Evolutionary conservation across 2,888 invertebrate genomes (phyloP), one percentile per base, ranked within the genome.

Genomic region (Cephus rjabovi): DNA sequence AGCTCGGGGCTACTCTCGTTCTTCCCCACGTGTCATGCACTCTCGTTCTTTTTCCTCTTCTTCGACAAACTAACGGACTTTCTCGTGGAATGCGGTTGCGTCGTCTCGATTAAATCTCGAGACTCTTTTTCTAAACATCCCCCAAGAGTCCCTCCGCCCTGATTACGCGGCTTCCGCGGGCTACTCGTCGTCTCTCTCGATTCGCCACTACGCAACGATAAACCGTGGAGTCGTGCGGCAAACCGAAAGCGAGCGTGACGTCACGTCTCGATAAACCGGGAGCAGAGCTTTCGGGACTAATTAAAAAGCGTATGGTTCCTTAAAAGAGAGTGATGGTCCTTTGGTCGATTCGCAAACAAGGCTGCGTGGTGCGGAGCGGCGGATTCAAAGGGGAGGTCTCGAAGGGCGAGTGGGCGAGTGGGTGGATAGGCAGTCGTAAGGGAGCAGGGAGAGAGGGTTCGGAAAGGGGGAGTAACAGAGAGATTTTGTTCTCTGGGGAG

Each of bases 401-500:
- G 76, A 75, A 56, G 40, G 40, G 23, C 40, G 40, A 56, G 40
- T 40, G 78, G 74, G 78, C 34, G 70, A 73, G 71, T 71, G 30
- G 71, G 31, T 56, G 40, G 71, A 15, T 71, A 30, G 31, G 71
- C 71, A 33, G 34, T 31, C 31, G 31, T n/a, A 71, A 71, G 71
- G 71, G 71, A 71, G 15, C 0, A 71, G 30, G 33, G 56, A 33
- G 75, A 75, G 70, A 75, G n/a, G 34, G 31, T n/a, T 30, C n/a
- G 73, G 68, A 6, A 79, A 33, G 73, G 73, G n/a, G 71, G 68
- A 77, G 84, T 83, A 87, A 89, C 87, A 90, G 90, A 89, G 89
- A 90, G 87, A 90, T 89, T 89, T 88, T 88, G 88, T 89, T 90
- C 91, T 90, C 90, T 87, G 82, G 91, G 90, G 90, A 91, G 89